Evolutionary conservation across 1,140 invertebrate species (phyloP).

Genomic region (Belonocnema kinseyi): DNA sequence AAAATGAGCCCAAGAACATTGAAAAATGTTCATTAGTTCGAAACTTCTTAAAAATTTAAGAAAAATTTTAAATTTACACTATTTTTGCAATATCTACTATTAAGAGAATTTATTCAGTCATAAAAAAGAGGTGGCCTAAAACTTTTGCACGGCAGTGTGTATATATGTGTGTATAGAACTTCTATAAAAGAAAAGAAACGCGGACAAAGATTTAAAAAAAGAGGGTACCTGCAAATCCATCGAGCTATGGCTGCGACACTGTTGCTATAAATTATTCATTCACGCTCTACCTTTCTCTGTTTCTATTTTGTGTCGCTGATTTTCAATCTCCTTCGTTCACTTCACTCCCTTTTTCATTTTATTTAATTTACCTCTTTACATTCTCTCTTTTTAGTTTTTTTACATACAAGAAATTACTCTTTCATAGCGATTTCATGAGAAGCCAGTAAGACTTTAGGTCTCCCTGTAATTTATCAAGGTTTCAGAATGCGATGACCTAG

Average conservation of each 20-base stretch:
- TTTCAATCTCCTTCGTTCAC: slow-evolving; percentile 38
- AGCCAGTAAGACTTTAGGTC: slow-evolving; percentile 32
- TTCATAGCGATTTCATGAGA: slow-evolving; percentile 39
- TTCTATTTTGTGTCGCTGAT: slow-evolving; percentile 44
- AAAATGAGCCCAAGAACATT: no score
- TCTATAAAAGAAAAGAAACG: slow-evolving; percentile 33
- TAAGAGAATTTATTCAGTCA: no score
- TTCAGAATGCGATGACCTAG: no score
- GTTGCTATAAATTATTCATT: slow-evolving; percentile 59
- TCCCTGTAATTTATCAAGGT: no score
- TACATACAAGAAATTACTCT: slow-evolving; percentile 4
- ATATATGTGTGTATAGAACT: slow-evolving; percentile 22
- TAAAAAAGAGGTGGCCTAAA: no score
- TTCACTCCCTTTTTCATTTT: slow-evolving; percentile 27
- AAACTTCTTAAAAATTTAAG: no score
- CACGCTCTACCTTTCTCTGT: slow-evolving; percentile 44
- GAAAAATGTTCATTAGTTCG: no score
- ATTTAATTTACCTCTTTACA: slow-evolving; percentile 21
- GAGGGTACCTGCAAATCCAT: slow-evolving; percentile 71
- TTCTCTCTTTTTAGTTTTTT: slow-evolving; percentile 19
- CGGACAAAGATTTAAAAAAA: slow-evolving; percentile 40
- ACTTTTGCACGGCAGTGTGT: no score
- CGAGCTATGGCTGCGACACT: slow-evolving; percentile 72
- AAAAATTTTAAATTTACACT: no score
- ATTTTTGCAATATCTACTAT: no score